Percentiles rank a stretch among this genome's conserved stretches.
Evolutionary conservation across 2,113 vertebrate genomes (phyloP).

Genomic region (Collichthys lucidus): DNA sequence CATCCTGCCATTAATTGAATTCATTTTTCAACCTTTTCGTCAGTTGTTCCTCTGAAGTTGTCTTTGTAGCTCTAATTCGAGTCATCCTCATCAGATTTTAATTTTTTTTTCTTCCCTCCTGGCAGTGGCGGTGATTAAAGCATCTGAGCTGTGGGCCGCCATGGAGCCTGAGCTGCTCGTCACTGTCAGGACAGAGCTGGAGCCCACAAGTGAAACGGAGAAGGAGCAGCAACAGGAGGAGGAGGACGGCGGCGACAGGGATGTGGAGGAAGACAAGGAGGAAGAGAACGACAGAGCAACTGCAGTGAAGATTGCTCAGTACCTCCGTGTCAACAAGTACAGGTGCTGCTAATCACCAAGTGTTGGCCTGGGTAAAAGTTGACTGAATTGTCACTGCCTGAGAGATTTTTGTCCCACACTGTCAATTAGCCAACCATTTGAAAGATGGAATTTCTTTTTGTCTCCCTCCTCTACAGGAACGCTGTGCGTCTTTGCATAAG

Average conservation of each 20-base stretch:
- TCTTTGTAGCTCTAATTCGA: not conserved
- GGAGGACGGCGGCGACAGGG: conserved; percentile 32
- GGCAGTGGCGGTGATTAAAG: conserved; percentile 82
- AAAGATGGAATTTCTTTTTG: not conserved
- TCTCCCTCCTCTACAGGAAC: conserved; percentile 78
- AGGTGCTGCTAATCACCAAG: conserved; percentile 80
- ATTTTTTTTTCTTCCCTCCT: not conserved
- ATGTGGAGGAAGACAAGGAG: conserved; percentile 47
- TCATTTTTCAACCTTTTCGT: too few relatives aligned
- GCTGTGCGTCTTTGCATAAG: conserved; percentile 86
- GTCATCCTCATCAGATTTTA: conserved; percentile 16
- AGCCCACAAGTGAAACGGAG: conserved; percentile 70
- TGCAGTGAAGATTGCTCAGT: conserved; percentile 82
- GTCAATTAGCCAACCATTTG: conserved; percentile 21
- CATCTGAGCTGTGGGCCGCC: conserved; percentile 92
- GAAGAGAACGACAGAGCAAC: conserved; percentile 80
- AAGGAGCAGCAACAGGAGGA: conserved; percentile 61
- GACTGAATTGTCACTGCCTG: conserved; percentile 3
- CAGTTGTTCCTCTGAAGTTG: not conserved
- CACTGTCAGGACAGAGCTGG: conserved; percentile 82
- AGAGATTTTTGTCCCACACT: not conserved
- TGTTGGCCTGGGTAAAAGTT: conserved; percentile 6
- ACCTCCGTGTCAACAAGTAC: conserved; percentile 91
- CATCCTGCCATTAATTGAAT: not conserved
- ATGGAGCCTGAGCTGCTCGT: conserved; percentile 92